These are phyloP conservation scores for Prenolepis imparis DNA, from an alignment of 2,888 invertebrate genomes.

Conservation along the genomic window DNA sequence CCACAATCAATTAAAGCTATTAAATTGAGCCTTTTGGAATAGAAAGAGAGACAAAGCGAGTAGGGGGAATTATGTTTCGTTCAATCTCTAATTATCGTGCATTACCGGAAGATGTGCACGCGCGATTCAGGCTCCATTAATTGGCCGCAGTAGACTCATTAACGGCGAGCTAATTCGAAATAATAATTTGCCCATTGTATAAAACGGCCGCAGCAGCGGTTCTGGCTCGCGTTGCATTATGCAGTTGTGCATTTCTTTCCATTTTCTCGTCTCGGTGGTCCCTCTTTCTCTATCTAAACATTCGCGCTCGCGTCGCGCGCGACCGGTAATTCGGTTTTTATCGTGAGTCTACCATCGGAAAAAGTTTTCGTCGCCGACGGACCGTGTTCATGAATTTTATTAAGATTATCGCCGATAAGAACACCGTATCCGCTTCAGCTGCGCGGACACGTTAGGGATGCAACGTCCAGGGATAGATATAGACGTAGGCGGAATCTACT, in stretches of 20 bases:
- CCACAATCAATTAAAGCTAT: constrained; percentile 34
- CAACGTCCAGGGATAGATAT: constrained; percentile 8
- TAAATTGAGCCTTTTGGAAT: constrained; percentile 35
- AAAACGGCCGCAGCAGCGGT: constrained; percentile 20
- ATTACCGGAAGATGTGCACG: constrained; percentile 44
- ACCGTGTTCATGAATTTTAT: constrained; percentile 84
- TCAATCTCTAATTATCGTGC: constrained; percentile 50
- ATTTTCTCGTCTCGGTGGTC: constrained; percentile 67
- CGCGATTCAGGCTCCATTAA: constrained; percentile 60
- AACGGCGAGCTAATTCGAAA: constrained; percentile 73
- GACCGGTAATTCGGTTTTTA: constrained; percentile 84
- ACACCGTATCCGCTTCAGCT: constrained; percentile 61
- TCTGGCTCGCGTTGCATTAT: constrained; percentile 60
- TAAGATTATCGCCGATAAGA: constrained; percentile 81
- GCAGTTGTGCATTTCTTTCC: constrained; percentile 70
- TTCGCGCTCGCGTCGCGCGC: constrained; percentile 68
- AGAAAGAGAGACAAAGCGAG: neutral
- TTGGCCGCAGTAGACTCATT: constrained; percentile 65
- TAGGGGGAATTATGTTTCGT: neutral
- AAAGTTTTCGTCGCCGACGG: constrained; percentile 81
- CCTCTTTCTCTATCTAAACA: constrained; percentile 51
- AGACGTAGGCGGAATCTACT: constrained; percentile 1
- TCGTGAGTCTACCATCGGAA: constrained; percentile 81
- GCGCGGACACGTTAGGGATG: constrained; percentile 26
- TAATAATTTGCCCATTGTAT: constrained; percentile 72